Conservation (phyloP, 2,113 vertebrate genomes). For the Myotis davidii region DNA sequence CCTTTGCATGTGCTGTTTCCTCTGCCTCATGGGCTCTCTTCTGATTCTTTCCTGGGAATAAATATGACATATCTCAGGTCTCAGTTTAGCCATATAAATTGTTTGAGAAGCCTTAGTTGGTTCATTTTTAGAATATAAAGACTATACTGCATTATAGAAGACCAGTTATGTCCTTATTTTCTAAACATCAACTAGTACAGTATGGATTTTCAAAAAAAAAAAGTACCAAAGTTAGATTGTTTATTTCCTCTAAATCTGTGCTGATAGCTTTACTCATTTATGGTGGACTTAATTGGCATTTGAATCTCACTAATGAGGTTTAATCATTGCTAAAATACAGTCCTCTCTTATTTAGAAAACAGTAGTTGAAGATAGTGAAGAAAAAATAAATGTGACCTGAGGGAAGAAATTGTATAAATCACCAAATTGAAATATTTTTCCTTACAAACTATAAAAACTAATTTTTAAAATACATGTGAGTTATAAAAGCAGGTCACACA, state of each 20-base stretch:
- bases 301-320: neutral
- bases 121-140: neutral
- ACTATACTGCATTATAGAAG: neutral
- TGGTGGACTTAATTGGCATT: neutral
- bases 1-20: neutral
- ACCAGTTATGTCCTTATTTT: neutral
- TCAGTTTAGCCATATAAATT: neutral
- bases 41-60: neutral
- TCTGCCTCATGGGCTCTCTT: neutral
- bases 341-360: neutral
- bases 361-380: neutral
- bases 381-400: neutral
- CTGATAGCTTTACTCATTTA: neutral
- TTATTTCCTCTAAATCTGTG: neutral
- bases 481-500: neutral
- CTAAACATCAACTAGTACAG: neutral
- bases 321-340: neutral
- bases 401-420: slow-evolving; percentile 21
- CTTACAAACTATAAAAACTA: neutral
- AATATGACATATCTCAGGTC: neutral
- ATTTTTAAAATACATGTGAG: neutral
- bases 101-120: neutral
- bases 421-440: slow-evolving; percentile 2
- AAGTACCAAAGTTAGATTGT: neutral
- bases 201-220: neutral